These are phyloP conservation scores for Pollenia angustigena DNA, from an alignment of 2,888 invertebrate species.

Conservation along the genomic window DNA sequence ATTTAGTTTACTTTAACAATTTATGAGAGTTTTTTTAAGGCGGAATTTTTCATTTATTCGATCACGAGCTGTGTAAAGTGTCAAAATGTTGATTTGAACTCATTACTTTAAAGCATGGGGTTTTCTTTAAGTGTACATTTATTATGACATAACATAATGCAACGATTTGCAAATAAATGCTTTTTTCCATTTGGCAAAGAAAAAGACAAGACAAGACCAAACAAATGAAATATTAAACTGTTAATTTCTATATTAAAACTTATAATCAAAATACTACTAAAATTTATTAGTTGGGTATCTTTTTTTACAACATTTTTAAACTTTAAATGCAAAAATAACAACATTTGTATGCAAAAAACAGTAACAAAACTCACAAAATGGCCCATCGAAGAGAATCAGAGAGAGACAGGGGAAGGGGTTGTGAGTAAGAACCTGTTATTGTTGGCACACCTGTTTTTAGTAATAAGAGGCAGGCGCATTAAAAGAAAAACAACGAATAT, in stretches of 20 bases:
- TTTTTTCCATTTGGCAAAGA: neutral
- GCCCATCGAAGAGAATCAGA: neutral
- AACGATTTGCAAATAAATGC: conserved; percentile 11
- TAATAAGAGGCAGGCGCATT: conserved; percentile 21
- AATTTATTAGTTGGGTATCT: neutral
- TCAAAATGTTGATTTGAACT: conserved; percentile 66
- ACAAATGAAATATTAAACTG: neutral
- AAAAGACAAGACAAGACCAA: neutral
- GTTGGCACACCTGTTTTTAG: conserved; percentile 67
- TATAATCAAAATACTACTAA: too few relatives aligned
- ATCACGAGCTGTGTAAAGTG: conserved; percentile 61
- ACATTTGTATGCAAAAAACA: conserved; percentile 49
- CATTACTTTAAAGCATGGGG: conserved; percentile 41
- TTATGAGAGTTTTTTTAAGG: conserved; percentile 43
- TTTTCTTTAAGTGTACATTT: conserved; percentile 23
- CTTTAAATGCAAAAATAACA: conserved; percentile 3
- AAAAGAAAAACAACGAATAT: conserved; percentile 26
- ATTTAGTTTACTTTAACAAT: conserved; percentile 50
- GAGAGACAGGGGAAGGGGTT: neutral
- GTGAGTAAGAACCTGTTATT: conserved; percentile 52
- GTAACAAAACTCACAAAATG: conserved; percentile 5
- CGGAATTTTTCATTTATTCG: conserved; percentile 28
- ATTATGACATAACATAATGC: conserved; percentile 46
- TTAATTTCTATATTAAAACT: too few relatives aligned
- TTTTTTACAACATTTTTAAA: neutral